Base-by-base conservation (phyloP, 2,888 invertebrate genomes). In the Anarsia innoxiella region DNA sequence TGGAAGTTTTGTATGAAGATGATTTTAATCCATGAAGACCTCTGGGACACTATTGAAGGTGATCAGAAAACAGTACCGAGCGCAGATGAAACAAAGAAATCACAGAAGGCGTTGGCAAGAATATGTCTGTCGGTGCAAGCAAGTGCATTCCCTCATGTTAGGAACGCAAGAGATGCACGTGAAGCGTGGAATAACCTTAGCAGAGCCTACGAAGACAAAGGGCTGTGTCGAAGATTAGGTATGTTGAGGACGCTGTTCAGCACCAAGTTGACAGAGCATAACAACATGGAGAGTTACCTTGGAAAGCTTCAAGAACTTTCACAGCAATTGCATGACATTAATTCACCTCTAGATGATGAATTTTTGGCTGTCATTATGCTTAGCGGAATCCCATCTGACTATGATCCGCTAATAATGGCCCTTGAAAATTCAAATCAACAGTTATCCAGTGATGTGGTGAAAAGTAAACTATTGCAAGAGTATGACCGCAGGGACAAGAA, bases 341-440 rank as follows among this genome's bases (percentile, higher is more conserved):
- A 12, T 4, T 10, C 9, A 12, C 2, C 2, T 2, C 28, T 28
- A 12, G 28, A 28, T 28, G 28, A 28, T 12, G 28, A 28, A 5
- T 28, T 28, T 9, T 5, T 28, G 12, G 28, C 12, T 2, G 28
- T 28, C 4, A 28, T 28, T 12, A 28, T 28, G 28, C 12, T 28
- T 3, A 28, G 28, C 5, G 11, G 12, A 10, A 5, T 28, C 8
- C 8, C 8, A 19, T 19, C 8, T 19, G 36, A 47, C 3, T 49
- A 47, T 27, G 47, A 52, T 9, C 51, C 49, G 2, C 33, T 52
- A 4, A 48, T 52, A 1, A 48, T 52, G 52, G 42, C 52, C 5
- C 14, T 47, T 4, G 44, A 46, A 31, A 42, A 44, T 33, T 39
- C 37, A 1, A 41, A 42, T 19, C 25, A 11, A 1, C 35, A 36